Evolutionary conservation across 2,888 invertebrate genomes (phyloP), one percentile per base, ranked within the genome.

Genomic region (Pocota personata): DNA sequence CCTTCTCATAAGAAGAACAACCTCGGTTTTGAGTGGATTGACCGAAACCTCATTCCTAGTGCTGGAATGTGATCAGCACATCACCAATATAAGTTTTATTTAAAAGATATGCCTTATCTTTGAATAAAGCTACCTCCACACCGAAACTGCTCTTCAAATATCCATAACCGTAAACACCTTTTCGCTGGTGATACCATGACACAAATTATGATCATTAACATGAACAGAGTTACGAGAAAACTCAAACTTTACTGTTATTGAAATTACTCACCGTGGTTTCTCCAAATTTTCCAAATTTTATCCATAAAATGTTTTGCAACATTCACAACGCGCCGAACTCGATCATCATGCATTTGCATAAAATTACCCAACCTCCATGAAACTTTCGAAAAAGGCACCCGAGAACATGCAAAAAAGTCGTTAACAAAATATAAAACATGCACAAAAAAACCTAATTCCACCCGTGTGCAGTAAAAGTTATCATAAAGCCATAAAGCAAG

Each of bases 401-500:
- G 7, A 12, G 10, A 32, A 62, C 69, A 69, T 69, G 69, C 77
- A 78, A 78, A 71, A 71, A 62, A 48, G 48, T 71, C 71, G 71
- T 78, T 71, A 64, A 71, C 52, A 62, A 62, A 10, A 52, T 71
- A 55, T 57, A 62, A 71, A 62, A 46, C 71, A 69, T 64, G 37
- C 62, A 30, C 3, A 43, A 43, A 43, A 62, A n/a, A 46, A 60
- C 55, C 55, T 55, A 46, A 69, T 46, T 71, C 19, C 40, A 19
- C n/a, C 40, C 50, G 30, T 21, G 46, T 64, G 55, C 64, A 55
- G 60, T 78, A 62, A 78, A 64, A 69, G 78, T 71, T 62, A 69
- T 71, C 64, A 78, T 62, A 55, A 71, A 71, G 52, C 55, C 62
- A 71, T 78, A 78, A 78, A 78, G 19, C 58, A 27, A 19, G 35